These are phyloP conservation scores for Dicrurus megarhynchus DNA, from an alignment of 2,113 vertebrate genomes.

Conservation along the genomic window DNA sequence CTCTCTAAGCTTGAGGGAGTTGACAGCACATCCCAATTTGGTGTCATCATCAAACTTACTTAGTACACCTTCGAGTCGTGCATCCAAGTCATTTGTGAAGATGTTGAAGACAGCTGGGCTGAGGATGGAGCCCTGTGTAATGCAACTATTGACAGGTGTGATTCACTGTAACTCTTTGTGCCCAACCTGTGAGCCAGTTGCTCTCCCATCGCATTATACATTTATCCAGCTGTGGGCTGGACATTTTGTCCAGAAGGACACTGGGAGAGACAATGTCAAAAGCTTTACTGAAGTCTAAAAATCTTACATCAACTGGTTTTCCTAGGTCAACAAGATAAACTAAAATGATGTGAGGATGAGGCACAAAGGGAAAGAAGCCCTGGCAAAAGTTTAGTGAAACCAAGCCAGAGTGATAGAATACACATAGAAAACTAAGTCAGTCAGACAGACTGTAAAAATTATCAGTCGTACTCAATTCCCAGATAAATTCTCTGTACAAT, in stretches of 20 bases:
- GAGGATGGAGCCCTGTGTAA: background rate
- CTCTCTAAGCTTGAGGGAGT: background rate
- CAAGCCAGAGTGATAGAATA: background rate
- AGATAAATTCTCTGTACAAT: background rate
- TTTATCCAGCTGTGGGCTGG: no score
- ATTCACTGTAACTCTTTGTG: rapidly evolving
- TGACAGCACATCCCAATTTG: background rate
- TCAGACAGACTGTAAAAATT: background rate
- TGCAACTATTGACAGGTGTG: background rate
- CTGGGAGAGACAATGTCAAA: background rate
- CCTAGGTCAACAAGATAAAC: background rate
- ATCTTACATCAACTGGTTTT: background rate
- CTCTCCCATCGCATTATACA: rapidly evolving
- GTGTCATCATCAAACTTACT: background rate
- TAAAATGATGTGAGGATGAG: background rate
- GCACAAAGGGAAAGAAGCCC: background rate
- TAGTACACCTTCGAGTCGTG: rapidly evolving
- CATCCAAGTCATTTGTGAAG: background rate
- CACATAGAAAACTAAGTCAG: background rate
- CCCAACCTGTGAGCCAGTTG: background rate
- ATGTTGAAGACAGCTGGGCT: background rate
- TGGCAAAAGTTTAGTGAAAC: background rate
- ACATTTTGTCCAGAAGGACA: background rate
- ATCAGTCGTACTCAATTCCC: background rate
- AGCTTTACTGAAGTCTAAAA: background rate